phyloP scores from a whole-genome alignment of 2,797 vertebrate genomes.

The Coranthus polyacanthus region DNA sequence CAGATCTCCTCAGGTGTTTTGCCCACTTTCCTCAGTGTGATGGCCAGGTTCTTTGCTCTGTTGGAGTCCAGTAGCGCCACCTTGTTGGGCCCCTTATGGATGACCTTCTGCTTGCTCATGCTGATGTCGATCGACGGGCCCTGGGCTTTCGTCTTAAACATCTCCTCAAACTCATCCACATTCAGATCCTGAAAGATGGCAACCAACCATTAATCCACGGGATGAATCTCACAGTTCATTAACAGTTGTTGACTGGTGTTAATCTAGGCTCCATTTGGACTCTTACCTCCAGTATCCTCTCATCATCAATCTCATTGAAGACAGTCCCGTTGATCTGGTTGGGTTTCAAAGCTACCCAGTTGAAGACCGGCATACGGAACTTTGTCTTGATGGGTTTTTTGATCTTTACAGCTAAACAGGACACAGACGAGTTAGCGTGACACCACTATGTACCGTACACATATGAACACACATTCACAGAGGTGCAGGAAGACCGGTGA shows the following conservation, averaged over 20 bases:
- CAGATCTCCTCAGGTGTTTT: conserved; percentile 94
- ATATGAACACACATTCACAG: conserved; percentile 23
- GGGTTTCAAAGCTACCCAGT: conserved; percentile 97
- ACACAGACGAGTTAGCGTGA: conserved; percentile 48
- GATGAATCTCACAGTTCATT: neutral
- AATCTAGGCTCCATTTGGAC: neutral
- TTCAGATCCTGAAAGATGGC: conserved; percentile 89
- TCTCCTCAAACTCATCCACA: conserved; percentile 96
- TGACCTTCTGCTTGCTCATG: conserved; percentile 89
- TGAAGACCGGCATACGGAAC: conserved; percentile 97
- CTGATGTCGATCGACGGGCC: conserved; percentile 90
- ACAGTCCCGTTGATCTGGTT: conserved; percentile 98
- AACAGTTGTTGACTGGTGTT: neutral
- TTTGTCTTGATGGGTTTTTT: conserved; percentile 99
- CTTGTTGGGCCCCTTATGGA: conserved; percentile 91
- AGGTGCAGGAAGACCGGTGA: conserved; percentile 29
- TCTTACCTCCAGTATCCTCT: conserved; percentile 93
- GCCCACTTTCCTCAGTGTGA: conserved; percentile 95
- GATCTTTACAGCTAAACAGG: conserved; percentile 92
- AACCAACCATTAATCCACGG: neutral
- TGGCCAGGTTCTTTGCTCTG: conserved; percentile 97
- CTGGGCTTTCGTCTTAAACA: conserved; percentile 98
- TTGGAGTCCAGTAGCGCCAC: conserved; percentile 95
- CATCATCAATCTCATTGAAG: conserved; percentile 97
- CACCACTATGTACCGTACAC: neutral